These are phyloP conservation scores for Acronicta leporina DNA, from an alignment of 2,888 invertebrate species.

Conservation along the genomic window DNA sequence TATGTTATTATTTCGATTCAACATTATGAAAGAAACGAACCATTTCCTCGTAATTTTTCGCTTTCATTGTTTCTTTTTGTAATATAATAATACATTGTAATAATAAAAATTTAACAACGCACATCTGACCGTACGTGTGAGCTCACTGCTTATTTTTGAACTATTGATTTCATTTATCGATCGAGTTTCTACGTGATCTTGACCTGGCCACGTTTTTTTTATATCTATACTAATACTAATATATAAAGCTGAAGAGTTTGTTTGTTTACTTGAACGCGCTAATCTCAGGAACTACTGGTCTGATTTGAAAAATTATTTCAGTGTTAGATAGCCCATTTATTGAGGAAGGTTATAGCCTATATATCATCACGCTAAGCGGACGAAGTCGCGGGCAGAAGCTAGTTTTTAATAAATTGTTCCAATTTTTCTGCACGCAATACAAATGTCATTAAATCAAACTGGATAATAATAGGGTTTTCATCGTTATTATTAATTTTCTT, in stretches of 20 bases:
- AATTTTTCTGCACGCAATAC: not conserved
- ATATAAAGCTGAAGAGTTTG: too few relatives aligned
- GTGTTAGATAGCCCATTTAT: too few relatives aligned
- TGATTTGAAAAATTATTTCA: too few relatives aligned
- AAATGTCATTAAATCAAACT: slow-evolving; percentile 15
- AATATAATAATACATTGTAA: not conserved
- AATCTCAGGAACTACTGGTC: too few relatives aligned
- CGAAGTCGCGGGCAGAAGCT: too few relatives aligned
- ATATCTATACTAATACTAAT: too few relatives aligned
- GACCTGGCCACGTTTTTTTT: too few relatives aligned
- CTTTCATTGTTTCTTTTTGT: not conserved
- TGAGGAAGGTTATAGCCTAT: too few relatives aligned
- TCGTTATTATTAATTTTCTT: slow-evolving; percentile 28
- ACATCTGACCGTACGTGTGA: not conserved
- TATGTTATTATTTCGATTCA: not conserved
- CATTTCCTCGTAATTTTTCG: not conserved
- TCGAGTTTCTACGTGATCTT: too few relatives aligned
- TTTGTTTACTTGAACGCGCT: too few relatives aligned
- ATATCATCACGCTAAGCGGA: too few relatives aligned
- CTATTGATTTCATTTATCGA: not conserved
- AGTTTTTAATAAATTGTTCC: slow-evolving; percentile 1
- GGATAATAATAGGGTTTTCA: slow-evolving; percentile 27
- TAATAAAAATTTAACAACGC: not conserved
- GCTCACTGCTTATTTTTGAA: not conserved
- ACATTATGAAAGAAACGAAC: not conserved